Evolutionary conservation across 1,140 invertebrate species (phyloP), one percentile per base, ranked within the genome.

Genomic region (Bombus terrestris): DNA sequence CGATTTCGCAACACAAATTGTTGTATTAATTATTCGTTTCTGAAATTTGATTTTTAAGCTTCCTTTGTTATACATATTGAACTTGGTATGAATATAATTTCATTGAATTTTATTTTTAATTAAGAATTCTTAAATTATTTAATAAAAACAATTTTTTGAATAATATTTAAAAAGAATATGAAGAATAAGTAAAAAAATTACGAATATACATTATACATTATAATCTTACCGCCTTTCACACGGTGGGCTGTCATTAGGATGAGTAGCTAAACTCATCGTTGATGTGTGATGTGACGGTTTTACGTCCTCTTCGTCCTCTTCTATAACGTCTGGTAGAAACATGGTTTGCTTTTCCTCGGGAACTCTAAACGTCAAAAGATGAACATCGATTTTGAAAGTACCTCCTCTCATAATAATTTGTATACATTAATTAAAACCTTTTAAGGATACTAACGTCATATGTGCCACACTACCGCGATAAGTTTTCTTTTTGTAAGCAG

Each of bases 391-490:
- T 43, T 22, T 4, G 13, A 80, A 69, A 37, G 22, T 53, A 66
- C 18, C 37, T 22, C 1, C 9, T 66, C 15, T 1, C 13, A 28
- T 28, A 22, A 41, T 3, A 28, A 57, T 35, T 75, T 25, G 0
- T 1, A 13, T 5, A 18, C 12, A 39, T 57, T 57, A 28, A 37
- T 37, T n/a, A 10, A 15, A 35, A n/a, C 32, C 22, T 3, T 25
- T 39, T 47, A 32, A 25, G 6, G 57, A 73, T 87, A 94, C 96
- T 96, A 94, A 97, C 96, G 93, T 95, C 96, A 97, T 97, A 73
- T 96, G 95, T 53, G 96, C 96, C 5, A 97, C 96, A 43, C 96
- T 97, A 86, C 96, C 96, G 73, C 96, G 94, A 91, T 97, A 97
- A 0, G 96, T 96, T 92, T 96, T 96, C 89, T 96, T 96, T 86